Conservation (phyloP, 2,113 vertebrate genomes). For the Micronisus gabar region DNA sequence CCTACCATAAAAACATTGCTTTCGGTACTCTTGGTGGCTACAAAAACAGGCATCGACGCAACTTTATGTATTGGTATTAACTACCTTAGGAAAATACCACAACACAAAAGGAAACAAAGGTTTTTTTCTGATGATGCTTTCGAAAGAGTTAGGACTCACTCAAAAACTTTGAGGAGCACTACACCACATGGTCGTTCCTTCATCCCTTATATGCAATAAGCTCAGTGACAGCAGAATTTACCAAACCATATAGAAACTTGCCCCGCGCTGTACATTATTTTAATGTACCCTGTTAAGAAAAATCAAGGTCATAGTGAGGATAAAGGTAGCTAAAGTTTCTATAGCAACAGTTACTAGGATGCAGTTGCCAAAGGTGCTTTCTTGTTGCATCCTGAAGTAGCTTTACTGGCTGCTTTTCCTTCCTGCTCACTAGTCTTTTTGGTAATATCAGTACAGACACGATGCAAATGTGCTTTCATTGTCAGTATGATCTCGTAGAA, state of each 20-base stretch:
- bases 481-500: neutral
- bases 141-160: neutral
- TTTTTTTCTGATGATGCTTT: neutral
- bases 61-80: neutral
- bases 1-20: neutral
- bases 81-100: neutral
- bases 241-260: neutral
- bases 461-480: constrained; percentile 32
- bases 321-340: constrained; percentile 73
- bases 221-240: constrained; percentile 1
- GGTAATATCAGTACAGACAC: constrained; percentile 17
- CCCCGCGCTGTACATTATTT: neutral
- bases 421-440: constrained; percentile 58
- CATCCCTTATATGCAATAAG: neutral
- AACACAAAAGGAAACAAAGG: neutral
- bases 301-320: constrained; percentile 69
- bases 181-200: neutral
- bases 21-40: neutral
- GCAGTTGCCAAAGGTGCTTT: constrained; percentile 75
- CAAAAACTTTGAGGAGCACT: neutral
- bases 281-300: constrained; percentile 51
- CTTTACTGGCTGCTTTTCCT: constrained; percentile 54
- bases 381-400: constrained; percentile 55
- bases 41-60: neutral
- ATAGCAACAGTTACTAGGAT: constrained; percentile 77